phyloP scores from a whole-genome alignment of 2,888 invertebrate species.

The Incurvaria masculella region DNA sequence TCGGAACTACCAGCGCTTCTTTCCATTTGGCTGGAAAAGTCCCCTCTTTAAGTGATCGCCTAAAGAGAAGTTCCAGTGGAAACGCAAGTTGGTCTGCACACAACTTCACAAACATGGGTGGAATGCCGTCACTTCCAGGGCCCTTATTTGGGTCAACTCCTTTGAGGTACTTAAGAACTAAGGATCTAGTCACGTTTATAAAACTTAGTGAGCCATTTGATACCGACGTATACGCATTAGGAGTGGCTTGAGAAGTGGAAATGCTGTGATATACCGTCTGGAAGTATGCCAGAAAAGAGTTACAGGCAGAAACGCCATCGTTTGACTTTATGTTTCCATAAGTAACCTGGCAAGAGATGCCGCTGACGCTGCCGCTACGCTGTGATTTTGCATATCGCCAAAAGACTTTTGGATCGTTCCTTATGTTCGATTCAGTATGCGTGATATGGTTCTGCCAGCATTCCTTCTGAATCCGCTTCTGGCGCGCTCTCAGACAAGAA shows the following conservation, averaged over 20 bases:
- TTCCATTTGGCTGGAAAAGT: constrained; percentile 6
- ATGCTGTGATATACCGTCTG: background rate
- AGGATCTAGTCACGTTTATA: background rate
- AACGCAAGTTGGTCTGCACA: background rate
- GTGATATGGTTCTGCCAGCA: background rate
- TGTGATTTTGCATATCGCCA: background rate
- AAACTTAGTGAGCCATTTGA: background rate
- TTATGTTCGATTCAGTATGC: background rate
- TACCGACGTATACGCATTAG: background rate
- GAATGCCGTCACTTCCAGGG: background rate
- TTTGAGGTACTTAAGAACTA: background rate
- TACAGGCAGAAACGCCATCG: background rate
- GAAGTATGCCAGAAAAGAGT: background rate
- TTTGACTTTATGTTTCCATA: background rate
- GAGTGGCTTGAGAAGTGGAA: background rate
- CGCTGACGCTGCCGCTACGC: background rate
- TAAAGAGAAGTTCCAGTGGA: background rate
- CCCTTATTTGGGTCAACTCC: background rate
- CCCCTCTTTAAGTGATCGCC: background rate
- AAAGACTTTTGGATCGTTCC: background rate
- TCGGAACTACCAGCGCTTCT: constrained; percentile 3
- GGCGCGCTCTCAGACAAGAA: background rate
- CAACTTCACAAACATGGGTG: background rate
- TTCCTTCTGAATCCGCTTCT: background rate
- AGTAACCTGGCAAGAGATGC: background rate